phyloP scores from a whole-genome alignment of 2,797 vertebrate genomes.

The Glyptemys insculpta region DNA sequence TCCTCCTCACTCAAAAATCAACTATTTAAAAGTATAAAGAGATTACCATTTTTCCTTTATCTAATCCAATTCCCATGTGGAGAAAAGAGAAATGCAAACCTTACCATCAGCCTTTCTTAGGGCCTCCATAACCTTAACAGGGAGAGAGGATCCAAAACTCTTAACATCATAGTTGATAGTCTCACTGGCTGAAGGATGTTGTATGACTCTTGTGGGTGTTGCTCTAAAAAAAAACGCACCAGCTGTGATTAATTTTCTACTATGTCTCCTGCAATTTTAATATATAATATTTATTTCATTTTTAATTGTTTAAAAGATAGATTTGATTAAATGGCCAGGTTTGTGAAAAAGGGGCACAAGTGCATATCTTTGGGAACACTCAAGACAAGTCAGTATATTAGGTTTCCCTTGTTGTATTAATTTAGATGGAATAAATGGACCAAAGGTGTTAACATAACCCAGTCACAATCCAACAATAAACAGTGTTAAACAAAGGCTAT shows the following conservation, averaged over 20 bases:
- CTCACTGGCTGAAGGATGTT: conserved; percentile 85
- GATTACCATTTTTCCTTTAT: not conserved
- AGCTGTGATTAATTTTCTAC: not conserved
- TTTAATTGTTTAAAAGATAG: not conserved
- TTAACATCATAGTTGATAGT: conserved; percentile 91
- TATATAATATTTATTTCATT: not conserved
- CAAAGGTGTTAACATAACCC: not conserved
- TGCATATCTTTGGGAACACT: not conserved
- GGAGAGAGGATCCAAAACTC: conserved; percentile 92
- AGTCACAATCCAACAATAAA: not conserved
- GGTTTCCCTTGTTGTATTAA: not conserved
- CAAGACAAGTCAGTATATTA: not conserved
- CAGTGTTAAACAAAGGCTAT: not conserved
- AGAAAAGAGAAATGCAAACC: conserved; percentile 10
- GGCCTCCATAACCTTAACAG: conserved; percentile 96
- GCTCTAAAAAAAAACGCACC: conserved; percentile 79
- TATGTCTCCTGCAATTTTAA: not conserved
- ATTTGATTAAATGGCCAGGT: not conserved
- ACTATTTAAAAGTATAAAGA: not conserved
- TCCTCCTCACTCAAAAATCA: not conserved
- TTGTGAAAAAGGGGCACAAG: not conserved
- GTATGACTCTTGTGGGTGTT: conserved; percentile 87
- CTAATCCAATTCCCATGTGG: not conserved
- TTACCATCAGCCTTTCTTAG: conserved; percentile 90
- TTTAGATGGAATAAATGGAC: not conserved